Evolutionary conservation across 1,140 invertebrate genomes (phyloP), one percentile per base, ranked within the genome.

Genomic region (Drosophila ogumai): DNA sequence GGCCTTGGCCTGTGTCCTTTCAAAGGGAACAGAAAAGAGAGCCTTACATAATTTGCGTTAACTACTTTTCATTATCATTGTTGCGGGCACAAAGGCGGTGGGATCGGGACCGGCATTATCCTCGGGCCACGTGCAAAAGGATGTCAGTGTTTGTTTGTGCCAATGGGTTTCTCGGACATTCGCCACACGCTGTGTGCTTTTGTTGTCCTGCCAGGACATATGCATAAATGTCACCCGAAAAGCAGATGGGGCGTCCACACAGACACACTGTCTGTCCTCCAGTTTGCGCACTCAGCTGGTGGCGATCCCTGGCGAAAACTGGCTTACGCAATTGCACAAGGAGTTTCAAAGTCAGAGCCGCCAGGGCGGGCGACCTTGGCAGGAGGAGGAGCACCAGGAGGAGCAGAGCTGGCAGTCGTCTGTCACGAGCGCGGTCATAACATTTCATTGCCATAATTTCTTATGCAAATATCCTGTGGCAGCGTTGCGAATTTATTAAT

Each of bases 391-490:
- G 40, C 13, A 17, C 22, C 22, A 22, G 67, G 17, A 17, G 40
- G 4, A 28, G 50, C 15, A 22, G 67, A 6, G 40, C 41, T 31
- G 52, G 6, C 56, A 58, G 47, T 80, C 73, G 85, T 65, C 85
- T 79, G 84, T 88, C 84, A 88, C 57, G 63, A 69, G 47, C 32
- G 79, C 81, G 69, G 73, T 91, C 90, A 90, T 88, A 91, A 91
- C 86, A 90, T 91, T 85, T 90, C 77, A 85, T 90, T 91, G 90
- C 85, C 86, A 81, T 91, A 82, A 88, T 88, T 82, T 90, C 86
- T 91, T 91, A 91, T 91, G 90, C 90, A 91, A 91, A 91, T 91
- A 91, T 88, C 90, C 90, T 81, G 78, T 80, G 86, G 90, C 86
- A 86, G 87, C 78, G 76, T 79, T 79, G 50, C 86, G 86, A 90